Evolutionary conservation across 2,888 invertebrate species (phyloP).

Genomic region (Drosophila anceps): DNA sequence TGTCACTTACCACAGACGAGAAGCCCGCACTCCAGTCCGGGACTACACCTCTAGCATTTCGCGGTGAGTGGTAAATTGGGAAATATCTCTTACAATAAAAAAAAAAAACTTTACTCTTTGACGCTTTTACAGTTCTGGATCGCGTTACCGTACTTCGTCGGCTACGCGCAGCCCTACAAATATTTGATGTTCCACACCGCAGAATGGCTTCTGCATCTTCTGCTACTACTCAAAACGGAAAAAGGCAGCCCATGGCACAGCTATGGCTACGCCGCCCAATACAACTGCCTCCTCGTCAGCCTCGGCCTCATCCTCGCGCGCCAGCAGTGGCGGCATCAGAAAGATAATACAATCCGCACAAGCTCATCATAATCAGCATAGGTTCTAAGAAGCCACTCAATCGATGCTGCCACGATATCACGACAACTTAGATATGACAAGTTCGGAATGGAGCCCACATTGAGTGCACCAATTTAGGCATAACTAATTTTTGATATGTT

Average conservation of each 20-base stretch:
- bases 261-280: conserved; percentile 51
- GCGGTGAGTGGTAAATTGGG: conserved; percentile 62
- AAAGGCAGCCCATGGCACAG: conserved; percentile 42
- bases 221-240: conserved; percentile 83
- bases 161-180: conserved; percentile 85
- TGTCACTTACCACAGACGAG: conserved; percentile 76
- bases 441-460: conserved; percentile 6
- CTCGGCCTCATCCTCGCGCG: conserved; percentile 72
- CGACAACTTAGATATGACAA: conserved; percentile 2
- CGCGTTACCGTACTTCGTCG: conserved; percentile 84
- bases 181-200: conserved; percentile 85
- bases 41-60: conserved; percentile 81
- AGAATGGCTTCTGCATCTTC: conserved; percentile 85
- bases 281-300: conserved; percentile 73
- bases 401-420: conserved; percentile 8
- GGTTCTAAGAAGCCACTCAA: conserved; percentile 56
- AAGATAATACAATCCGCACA: conserved; percentile 54
- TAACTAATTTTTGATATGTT: conserved; percentile 64
- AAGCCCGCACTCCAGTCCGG: conserved; percentile 76
- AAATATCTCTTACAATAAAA: neutral
- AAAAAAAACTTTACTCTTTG: neutral
- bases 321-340: conserved; percentile 65
- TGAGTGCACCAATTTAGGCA: conserved; percentile 26
- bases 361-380: conserved; percentile 56
- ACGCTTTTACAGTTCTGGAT: conserved; percentile 74